Base-by-base conservation (phyloP, 2,888 invertebrate genomes). In the Ectropis crepuscularia region DNA sequence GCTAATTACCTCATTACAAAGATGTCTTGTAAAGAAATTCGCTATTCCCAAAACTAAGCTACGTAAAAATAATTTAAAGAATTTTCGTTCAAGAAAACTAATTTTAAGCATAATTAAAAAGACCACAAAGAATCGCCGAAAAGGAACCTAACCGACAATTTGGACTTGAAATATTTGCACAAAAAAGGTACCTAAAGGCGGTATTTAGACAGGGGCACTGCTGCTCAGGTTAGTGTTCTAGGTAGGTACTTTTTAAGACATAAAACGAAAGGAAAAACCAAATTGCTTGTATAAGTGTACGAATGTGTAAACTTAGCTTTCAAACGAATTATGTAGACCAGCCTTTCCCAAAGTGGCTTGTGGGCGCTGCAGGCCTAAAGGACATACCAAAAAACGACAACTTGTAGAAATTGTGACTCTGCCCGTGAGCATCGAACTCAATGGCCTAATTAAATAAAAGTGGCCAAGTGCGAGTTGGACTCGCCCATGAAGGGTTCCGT, bases 231-330 rank as follows among this genome's bases (percentile, higher is more conserved):
- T n/a, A 54, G 43, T 47, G 10, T 61, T 43, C 9, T n/a, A 11
- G 47, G 9, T n/a, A 11, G 47, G 61, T 61, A 48, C 53, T 49
- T 53, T 61, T 55, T 41, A 53, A 61, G 48, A 49, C 54, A 55
- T 61, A 71, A 73, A 71, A 69, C 61, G 65, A 64, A 65, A 66
- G 53, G 41, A 9, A 16, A 16, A 10, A n/a, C 51, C 10, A 41
- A 51, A 5, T 12, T 51, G 16, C 10, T 2, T 28, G 6, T 10
- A 10, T 2, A 16, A 9, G 6, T n/a, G 51, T 6, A 10, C 16
- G n/a, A 42, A 16, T 51, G 49, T 41, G 1, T 10, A 12, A 16
- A 16, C 10, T 10, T 9, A 12, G 11, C 11, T 16, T 28, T 42
- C 10, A 59, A 39, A 43, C 49, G 16, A 28, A 2, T 28, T 28